Percentiles rank a stretch among this genome's conserved stretches.
Conservation (phyloP, 2,113 vertebrate genomes). For the Tichodroma muraria region DNA sequence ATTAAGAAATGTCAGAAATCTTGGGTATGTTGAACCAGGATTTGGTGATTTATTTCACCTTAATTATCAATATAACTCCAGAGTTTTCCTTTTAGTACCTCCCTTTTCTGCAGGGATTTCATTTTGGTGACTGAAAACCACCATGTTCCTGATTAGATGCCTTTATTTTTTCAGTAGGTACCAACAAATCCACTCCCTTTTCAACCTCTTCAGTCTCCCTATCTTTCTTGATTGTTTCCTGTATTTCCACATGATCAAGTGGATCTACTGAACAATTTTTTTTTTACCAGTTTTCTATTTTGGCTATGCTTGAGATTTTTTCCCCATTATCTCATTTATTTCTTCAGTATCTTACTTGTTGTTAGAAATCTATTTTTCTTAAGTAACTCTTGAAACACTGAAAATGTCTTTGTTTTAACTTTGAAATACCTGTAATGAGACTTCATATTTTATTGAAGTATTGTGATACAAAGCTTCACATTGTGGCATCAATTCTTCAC, state of each 20-base stretch:
- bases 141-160: background rate
- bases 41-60: background rate
- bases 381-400: background rate
- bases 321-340: background rate
- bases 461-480: accelerated
- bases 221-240: background rate
- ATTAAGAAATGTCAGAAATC: background rate
- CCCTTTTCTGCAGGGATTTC: background rate
- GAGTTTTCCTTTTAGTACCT: background rate
- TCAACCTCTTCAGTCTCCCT: background rate
- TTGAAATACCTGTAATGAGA: background rate
- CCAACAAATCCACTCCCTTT: background rate
- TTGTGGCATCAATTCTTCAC: background rate
- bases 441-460: background rate
- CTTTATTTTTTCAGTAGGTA: background rate
- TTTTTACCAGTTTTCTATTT: background rate
- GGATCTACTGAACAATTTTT: background rate
- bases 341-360: background rate
- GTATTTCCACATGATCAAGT: background rate
- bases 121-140: background rate
- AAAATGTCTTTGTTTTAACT: background rate
- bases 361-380: background rate
- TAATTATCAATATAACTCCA: background rate
- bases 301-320: background rate
- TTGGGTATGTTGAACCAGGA: background rate